phyloP scores from a whole-genome alignment of 2,797 vertebrate species.

The Thalassophryne amazonica region DNA sequence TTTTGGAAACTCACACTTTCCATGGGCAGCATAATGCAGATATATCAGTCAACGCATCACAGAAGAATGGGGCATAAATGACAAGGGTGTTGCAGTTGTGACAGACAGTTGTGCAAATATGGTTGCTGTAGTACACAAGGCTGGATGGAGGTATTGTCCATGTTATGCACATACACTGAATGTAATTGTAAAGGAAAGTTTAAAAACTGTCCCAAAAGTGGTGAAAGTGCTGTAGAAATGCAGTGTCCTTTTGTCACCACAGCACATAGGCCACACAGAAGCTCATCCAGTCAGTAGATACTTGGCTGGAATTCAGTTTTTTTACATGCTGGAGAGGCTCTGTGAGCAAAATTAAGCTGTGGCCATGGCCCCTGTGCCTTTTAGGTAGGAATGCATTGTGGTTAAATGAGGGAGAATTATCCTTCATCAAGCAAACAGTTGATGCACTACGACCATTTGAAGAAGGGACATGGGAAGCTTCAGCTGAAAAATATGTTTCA shows the following conservation, averaged over 20 bases:
- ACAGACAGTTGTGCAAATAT: slow-evolving; percentile 30
- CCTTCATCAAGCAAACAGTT: slow-evolving; percentile 13
- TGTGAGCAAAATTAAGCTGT: slow-evolving; percentile 19
- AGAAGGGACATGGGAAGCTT: slow-evolving; percentile 11
- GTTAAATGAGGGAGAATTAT: slow-evolving; percentile 10
- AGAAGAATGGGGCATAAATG: no score
- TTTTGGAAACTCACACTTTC: background rate
- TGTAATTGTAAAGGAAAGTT: slow-evolving; percentile 20
- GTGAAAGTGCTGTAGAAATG: slow-evolving; percentile 13
- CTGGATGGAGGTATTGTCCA: slow-evolving; percentile 23
- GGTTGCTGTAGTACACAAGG: slow-evolving; percentile 23
- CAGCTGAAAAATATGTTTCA: slow-evolving; percentile 8
- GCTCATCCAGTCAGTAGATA: slow-evolving; percentile 25
- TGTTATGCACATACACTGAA: no score
- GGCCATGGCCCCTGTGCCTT: slow-evolving; percentile 22
- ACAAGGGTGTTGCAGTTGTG: slow-evolving; percentile 9
- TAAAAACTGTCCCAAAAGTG: background rate
- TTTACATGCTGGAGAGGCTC: slow-evolving; percentile 22
- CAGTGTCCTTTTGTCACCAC: slow-evolving; percentile 18
- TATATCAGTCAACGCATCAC: no score
- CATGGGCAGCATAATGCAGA: background rate
- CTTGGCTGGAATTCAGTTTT: slow-evolving; percentile 21
- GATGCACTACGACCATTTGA: slow-evolving; percentile 6
- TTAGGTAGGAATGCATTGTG: slow-evolving; percentile 13
- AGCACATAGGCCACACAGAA: slow-evolving; percentile 15